Evolutionary conservation across 2,888 invertebrate species (phyloP).

Genomic region (Cacoxenus indagator): DNA sequence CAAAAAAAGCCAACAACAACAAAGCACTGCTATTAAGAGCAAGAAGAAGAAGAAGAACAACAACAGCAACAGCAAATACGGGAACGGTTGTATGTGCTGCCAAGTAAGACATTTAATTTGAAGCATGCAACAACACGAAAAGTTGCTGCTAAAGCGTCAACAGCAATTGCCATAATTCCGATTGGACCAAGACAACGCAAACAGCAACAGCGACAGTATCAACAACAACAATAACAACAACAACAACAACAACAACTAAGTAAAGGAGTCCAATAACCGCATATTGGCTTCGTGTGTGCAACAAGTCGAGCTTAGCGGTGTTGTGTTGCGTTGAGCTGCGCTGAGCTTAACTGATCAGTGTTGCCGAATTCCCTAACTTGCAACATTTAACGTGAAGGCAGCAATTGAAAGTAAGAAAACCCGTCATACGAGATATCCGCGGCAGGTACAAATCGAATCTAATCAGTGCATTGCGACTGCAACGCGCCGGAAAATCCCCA

Average conservation of each 20-base stretch:
- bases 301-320: constrained; percentile 27
- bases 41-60: not conserved
- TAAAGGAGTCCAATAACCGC: constrained; percentile 63
- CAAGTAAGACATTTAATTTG: constrained; percentile 24
- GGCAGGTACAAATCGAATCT: constrained; percentile 45
- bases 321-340: constrained; percentile 1
- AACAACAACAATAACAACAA: constrained; percentile 21
- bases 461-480: constrained; percentile 38
- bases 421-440: constrained; percentile 50
- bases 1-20: constrained; percentile 12
- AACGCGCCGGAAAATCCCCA: constrained; percentile 16
- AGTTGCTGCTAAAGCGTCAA: constrained; percentile 59
- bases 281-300: constrained; percentile 25
- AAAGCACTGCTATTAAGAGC: not conserved
- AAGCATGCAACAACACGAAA: constrained; percentile 58
- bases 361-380: constrained; percentile 19
- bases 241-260: constrained; percentile 28
- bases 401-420: constrained; percentile 25
- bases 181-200: constrained; percentile 49
- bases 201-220: constrained; percentile 30
- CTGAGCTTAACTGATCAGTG: constrained; percentile 7
- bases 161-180: constrained; percentile 62
- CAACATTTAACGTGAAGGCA: constrained; percentile 3
- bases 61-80: not conserved
- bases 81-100: not conserved